A percentile compares a stretch with the other conserved stretches of the same genome.
phyloP scores from a whole-genome alignment of 2,797 vertebrate species.

The Amazonetta brasiliensis region DNA sequence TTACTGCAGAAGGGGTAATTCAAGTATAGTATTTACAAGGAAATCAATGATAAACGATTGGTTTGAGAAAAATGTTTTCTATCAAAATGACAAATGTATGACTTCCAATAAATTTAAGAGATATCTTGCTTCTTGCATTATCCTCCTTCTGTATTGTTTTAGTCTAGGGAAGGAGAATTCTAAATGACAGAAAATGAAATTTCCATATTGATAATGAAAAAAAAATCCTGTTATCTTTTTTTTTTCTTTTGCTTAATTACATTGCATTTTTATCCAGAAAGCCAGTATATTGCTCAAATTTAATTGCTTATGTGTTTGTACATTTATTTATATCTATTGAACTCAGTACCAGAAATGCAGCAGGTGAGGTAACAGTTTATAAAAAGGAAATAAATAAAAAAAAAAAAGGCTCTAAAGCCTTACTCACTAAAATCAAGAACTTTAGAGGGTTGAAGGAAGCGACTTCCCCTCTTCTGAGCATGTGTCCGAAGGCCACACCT shows the following conservation, averaged over 20 bases:
- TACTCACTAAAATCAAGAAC: not conserved
- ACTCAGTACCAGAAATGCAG: not conserved
- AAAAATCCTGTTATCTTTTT: not conserved
- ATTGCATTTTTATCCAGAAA: not conserved
- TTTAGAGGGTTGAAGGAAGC: not conserved
- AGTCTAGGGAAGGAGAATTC: not conserved
- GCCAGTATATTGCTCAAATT: not conserved
- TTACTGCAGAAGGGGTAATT: constrained; percentile 1
- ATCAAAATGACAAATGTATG: constrained; percentile 29
- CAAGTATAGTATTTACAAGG: constrained; percentile 17
- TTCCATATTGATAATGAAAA: not conserved
- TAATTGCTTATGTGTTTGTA: not conserved
- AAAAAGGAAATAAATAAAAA: too few relatives aligned
- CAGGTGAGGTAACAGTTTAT: not conserved
- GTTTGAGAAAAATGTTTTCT: constrained; percentile 12
- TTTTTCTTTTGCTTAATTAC: not conserved
- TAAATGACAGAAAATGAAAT: not conserved
- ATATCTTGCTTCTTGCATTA: constrained; percentile 9
- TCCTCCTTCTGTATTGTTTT: not conserved
- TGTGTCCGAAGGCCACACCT: not conserved
- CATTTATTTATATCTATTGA: not conserved
- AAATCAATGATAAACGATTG: constrained; percentile 40
- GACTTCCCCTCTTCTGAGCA: not conserved
- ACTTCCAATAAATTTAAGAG: not conserved
- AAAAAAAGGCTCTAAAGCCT: not conserved